phyloP scores from a whole-genome alignment of 2,888 invertebrate species.

The Aethes cnicana region DNA sequence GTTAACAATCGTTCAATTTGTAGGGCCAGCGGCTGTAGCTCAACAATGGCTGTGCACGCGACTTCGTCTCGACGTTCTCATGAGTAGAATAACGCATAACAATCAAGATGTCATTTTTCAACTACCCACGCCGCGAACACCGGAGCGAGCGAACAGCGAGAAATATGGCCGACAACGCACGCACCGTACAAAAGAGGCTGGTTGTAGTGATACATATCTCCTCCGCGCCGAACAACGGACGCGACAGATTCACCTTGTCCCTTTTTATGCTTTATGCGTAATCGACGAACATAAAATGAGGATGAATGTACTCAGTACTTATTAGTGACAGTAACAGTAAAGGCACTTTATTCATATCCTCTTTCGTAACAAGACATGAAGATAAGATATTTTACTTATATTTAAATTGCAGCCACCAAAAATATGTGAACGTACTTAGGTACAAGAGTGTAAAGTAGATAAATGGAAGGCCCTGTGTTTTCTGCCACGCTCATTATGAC shows the following conservation, averaged over 20 bases:
- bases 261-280: constrained; percentile 60
- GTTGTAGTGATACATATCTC: constrained; percentile 76
- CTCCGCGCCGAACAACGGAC: constrained; percentile 63
- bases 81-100: constrained; percentile 80
- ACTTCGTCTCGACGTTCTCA: constrained; percentile 72
- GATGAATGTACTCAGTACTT: constrained; percentile 20
- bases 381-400: too few relatives aligned
- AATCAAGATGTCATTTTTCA: constrained; percentile 83
- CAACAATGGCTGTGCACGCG: constrained; percentile 75
- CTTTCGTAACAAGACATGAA: constrained; percentile 20
- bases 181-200: constrained; percentile 75
- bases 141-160: constrained; percentile 61
- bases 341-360: constrained; percentile 26
- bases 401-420: constrained; percentile 26
- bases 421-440: neutral
- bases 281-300: constrained; percentile 46
- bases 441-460: constrained; percentile 46
- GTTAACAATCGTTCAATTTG: constrained; percentile 82
- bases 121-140: constrained; percentile 77
- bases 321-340: constrained; percentile 24
- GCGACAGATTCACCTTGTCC: constrained; percentile 59
- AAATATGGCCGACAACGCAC: constrained; percentile 77
- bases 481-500: constrained; percentile 67
- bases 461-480: constrained; percentile 52
- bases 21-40: constrained; percentile 62